Percentiles rank a stretch among this genome's conserved stretches.
These are phyloP conservation scores for Anguilla rostrata DNA, from an alignment of 2,113 vertebrate species.

Conservation along the genomic window DNA sequence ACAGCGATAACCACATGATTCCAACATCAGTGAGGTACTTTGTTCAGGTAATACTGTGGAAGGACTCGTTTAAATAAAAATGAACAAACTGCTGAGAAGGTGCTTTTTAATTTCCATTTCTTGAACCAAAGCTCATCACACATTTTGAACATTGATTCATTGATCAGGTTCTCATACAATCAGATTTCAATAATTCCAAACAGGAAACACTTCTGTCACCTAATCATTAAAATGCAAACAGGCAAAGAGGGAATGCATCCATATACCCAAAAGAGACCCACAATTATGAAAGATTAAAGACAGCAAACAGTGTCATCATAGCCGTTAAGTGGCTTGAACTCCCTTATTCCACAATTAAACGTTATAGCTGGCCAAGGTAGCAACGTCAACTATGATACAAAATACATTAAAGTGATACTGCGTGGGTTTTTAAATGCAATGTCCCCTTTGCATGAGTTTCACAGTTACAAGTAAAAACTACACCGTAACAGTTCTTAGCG, in stretches of 20 bases:
- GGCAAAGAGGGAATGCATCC: not conserved
- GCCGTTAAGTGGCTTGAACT: slow-evolving; percentile 41
- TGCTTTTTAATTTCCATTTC: not conserved
- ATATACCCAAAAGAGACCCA: not conserved
- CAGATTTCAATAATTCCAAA: not conserved
- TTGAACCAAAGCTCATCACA: not conserved
- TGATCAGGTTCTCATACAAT: not conserved
- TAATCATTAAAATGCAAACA: not conserved
- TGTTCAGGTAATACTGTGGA: not conserved
- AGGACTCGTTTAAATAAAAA: not conserved
- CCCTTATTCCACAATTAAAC: slow-evolving; percentile 14
- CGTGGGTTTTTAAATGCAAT: not conserved
- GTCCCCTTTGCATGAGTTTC: slow-evolving; percentile 32
- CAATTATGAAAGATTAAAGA: slow-evolving; percentile 1
- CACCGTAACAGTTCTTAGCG: slow-evolving; percentile 17
- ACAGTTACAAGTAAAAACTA: slow-evolving; percentile 22
- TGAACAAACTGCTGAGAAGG: not conserved
- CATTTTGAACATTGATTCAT: not conserved
- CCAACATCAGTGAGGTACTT: not conserved
- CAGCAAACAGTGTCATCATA: not conserved
- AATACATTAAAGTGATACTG: slow-evolving; percentile 27
- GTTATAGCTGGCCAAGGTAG: slow-evolving; percentile 17
- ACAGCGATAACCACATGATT: no score
- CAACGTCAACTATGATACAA: slow-evolving; percentile 32
- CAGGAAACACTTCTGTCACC: not conserved